Base-by-base conservation (phyloP, 2,888 invertebrate genomes). In the Parochlus steinenii region DNA sequence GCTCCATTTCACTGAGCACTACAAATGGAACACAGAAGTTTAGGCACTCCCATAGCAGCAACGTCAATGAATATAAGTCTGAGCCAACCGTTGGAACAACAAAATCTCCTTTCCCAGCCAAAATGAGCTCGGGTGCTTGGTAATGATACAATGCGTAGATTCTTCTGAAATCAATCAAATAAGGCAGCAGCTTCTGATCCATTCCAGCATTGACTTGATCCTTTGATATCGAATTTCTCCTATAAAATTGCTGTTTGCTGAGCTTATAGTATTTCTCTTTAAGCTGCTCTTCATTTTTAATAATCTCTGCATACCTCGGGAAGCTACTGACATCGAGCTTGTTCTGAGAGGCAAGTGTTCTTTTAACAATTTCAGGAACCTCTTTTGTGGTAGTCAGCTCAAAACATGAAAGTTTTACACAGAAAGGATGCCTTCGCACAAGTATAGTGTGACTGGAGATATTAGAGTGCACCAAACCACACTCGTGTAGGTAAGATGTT, bases 371-470 rank as follows among this genome's bases (percentile, higher is more conserved):
- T 18, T 29, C 23, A 14, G 15, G 19, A 18, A 30, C 30, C 10
- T 24, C 20, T 14, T 41, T 38, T 29, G 41, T 36, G 5, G 43
- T 44, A 2, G 43, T 31, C 3, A 63, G 47, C 17, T 56, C 54
- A 18, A 65, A 52, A 41, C 62, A 62, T 0, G 61, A 55, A 2
- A 66, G 45, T 48, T 65, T 65, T 3, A 62, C 65, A 1, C 61
- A 48, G 28, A 38, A 39, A 26, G 39, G 39, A 25, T 39, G 14
- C 19, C 42, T 30, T n/a, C 39, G 40, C 10, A 66, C 46, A 52
- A 63, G 55, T n/a, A 65, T 45, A 23, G 54, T 48, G 33, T 53
- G 50, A 42, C 64, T 64, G 40, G 51, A 57, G 12, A 66, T 49
- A 18, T 55, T 61, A 1, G 63, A 60, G 51, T 66, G 65, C 2